phyloP scores from a whole-genome alignment of 35 echinoderm and acorn worm genomes.

The Strongylocentrotus purpuratus region DNA sequence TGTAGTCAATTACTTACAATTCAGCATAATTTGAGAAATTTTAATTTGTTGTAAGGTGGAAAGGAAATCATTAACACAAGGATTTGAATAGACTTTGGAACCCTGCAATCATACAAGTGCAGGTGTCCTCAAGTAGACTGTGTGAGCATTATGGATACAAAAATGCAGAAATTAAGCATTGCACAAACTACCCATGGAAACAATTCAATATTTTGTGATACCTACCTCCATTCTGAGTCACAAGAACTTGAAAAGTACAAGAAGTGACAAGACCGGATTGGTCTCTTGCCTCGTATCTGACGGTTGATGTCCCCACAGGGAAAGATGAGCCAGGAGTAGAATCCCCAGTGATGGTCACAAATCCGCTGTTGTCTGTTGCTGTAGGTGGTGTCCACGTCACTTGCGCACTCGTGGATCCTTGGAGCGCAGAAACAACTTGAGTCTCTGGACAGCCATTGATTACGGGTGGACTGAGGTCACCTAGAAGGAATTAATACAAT shows the following conservation, averaged over 20 bases:
- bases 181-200: background rate
- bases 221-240: background rate
- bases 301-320: constrained; percentile 29
- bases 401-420: background rate
- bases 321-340: constrained; percentile 4
- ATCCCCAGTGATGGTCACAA: constrained; percentile 41
- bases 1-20: too few species aligned
- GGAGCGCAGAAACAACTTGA: too few species aligned
- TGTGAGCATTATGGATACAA: too few species aligned
- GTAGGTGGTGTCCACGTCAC: constrained; percentile 60
- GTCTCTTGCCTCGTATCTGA: constrained; percentile 63
- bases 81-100: too few species aligned
- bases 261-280: constrained; percentile 7
- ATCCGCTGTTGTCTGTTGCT: constrained; percentile 51
- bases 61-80: too few species aligned
- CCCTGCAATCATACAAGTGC: too few species aligned
- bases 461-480: background rate
- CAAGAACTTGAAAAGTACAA: constrained; percentile 51
- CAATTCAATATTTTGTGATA: background rate
- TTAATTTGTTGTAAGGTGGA: too few species aligned
- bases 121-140: too few species aligned
- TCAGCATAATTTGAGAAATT: too few species aligned
- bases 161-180: too few species aligned
- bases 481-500: background rate
- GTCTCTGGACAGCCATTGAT: background rate